Percentiles rank a stretch among this genome's conserved stretches.
phyloP scores from a whole-genome alignment of 2,888 invertebrate species.

The Ommatoiulus sabulosus region DNA sequence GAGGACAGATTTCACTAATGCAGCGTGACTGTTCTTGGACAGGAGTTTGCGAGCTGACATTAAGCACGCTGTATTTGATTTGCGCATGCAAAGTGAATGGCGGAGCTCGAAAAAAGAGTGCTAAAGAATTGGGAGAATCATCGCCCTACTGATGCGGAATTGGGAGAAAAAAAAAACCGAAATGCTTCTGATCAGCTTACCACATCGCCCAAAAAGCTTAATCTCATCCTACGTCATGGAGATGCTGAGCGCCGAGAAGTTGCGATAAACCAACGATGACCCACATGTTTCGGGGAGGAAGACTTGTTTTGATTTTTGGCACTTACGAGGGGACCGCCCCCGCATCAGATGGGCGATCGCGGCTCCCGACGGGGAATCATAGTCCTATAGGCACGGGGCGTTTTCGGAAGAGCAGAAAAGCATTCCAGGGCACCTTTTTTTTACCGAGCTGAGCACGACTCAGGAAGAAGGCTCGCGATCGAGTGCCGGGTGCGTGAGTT shows the following conservation, averaged over 20 bases:
- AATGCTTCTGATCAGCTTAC: slow-evolving; percentile 22
- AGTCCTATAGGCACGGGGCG: not conserved
- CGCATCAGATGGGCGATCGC: not conserved
- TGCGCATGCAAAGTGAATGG: too few relatives aligned
- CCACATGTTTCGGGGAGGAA: slow-evolving; percentile 41
- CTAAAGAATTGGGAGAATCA: too few relatives aligned
- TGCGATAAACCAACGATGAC: slow-evolving; percentile 9
- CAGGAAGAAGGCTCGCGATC: not conserved
- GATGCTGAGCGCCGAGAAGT: not conserved
- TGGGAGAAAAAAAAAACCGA: not conserved
- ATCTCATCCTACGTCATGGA: slow-evolving; percentile 51
- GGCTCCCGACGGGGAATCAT: not conserved
- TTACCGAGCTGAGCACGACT: not conserved
- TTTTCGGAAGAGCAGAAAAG: not conserved
- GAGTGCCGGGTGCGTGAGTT: too few relatives aligned
- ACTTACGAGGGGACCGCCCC: slow-evolving; percentile 25
- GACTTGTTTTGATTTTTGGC: not conserved
- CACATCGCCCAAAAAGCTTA: not conserved
- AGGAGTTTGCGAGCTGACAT: too few relatives aligned
- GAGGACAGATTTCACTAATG: too few relatives aligned
- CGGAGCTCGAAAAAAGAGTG: too few relatives aligned
- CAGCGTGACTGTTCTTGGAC: too few relatives aligned
- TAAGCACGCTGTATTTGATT: too few relatives aligned
- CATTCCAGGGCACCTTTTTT: not conserved
- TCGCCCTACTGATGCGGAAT: not conserved